Base-by-base conservation (phyloP, 2,888 invertebrate species). In the Agrotis ipsilon region DNA sequence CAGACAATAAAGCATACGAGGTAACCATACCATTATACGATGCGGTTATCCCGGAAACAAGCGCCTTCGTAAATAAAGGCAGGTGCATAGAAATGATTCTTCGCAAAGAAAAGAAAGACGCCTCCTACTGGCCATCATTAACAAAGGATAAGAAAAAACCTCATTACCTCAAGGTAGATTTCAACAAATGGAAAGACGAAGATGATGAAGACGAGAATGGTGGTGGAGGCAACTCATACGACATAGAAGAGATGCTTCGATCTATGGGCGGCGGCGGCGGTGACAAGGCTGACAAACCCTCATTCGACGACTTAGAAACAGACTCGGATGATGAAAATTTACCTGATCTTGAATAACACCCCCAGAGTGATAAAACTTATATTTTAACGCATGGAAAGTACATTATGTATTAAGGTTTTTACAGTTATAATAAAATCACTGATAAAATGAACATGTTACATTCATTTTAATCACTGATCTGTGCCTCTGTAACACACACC, bases 111-210 rank as follows among this genome's bases (percentile, higher is more conserved):
- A 95, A 94, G 96, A 97, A 95, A 94, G 97, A 93, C 61, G 98
- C 98, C 75, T 97, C 98, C 1, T 99, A 97, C 92, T 99, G 99
- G 99, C 98, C 98, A 66, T 96, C 98, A 82, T 96, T 99, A 85
- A 98, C 98, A 70, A 98, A 98, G 92, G 98, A 98, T 87, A 98
- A 97, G 89, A 98, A 97, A 93, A 99, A 99, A 96, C 97, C 98
- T 86, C 99, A 99, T 92, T 99, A 99, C 98, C 97, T 99, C 86
- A 99, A 99, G 96, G 98, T 99, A 87, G 99, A 99, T 92, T 99
- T 99, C 93, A 98, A 98, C 92, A 99, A 99, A 96, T 99, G 99
- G 99, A 98, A 97, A 95, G 99, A 99, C 96, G 99, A 99, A 94
- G 98, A 98, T 89, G 99, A 99, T 77, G 98, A 98, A 67, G 99